Base-by-base conservation (phyloP, 2,113 vertebrate genomes). In the Puma concolor region DNA sequence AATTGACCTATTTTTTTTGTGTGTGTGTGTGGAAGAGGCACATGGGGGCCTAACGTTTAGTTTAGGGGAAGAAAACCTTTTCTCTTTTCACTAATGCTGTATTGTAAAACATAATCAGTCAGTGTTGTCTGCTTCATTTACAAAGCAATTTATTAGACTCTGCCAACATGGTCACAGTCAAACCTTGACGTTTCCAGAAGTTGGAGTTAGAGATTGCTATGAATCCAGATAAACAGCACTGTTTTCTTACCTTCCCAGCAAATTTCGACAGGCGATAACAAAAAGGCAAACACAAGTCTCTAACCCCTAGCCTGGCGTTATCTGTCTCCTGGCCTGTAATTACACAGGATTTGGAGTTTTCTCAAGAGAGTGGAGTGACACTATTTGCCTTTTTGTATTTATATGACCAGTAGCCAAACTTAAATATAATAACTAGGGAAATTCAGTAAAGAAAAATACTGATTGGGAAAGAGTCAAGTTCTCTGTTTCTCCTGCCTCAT, bases 201-300 rank as follows among this genome's bases (percentile, higher is more conserved):
- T 74, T 91, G 21, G 83, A 89, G 93, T 95, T 72, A 95, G 96
- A 98, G 96, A 98, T 97, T 98, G 91, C 96, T 86, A 64, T 8
- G 60, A 93, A 95, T 89, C 94, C 97, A 97, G 97, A 98, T 97
- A 98, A 98, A 97, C 92, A 87, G 94, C 81, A 67, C 15, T 95
- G 97, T 96, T 98, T 97, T 97, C 97, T 95, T 98, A 89, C 96
- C 97, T 98, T 98, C 97, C 96, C 97, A 97, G 97, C 90, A 95
- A 97, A 96, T 92, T 48, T 94, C 96, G 96, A 97, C 90, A 96
- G 72, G 96, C 44, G 96, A 97, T 98, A 98, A 98, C 95, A 94
- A 86, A 97, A 96, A 97, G 86, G 92, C 94, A 98, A 98, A 98
- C 90, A 98, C 38, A 76, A 72, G 91, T 64, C 81, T 85, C 38